Evolutionary conservation across 2,113 vertebrate species (phyloP).

Genomic region (Pteronura brasiliensis): DNA sequence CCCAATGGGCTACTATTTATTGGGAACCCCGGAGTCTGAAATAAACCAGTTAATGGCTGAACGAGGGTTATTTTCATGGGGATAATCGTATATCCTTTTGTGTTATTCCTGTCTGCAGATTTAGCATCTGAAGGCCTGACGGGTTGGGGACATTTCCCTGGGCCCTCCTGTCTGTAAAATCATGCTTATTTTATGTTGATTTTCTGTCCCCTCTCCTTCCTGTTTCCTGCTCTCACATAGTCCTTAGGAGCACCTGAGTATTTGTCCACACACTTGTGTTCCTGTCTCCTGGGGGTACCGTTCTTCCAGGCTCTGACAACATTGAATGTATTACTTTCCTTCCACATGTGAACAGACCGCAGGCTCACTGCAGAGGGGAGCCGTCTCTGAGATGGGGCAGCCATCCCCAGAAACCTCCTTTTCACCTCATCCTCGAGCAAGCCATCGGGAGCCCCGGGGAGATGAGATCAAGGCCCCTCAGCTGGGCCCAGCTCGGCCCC

Average conservation of each 20-base stretch:
- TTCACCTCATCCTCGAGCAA: neutral
- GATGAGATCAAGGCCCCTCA: neutral
- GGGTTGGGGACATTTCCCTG: rapidly evolving
- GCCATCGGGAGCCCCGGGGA: neutral
- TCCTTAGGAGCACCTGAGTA: neutral
- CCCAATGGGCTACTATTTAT: no score
- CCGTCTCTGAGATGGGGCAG: rapidly evolving
- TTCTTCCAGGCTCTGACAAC: neutral
- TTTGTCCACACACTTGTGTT: rapidly evolving
- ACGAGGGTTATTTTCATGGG: neutral
- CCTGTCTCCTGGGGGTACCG: neutral
- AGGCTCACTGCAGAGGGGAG: neutral
- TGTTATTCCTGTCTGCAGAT: neutral
- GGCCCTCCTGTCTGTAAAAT: neutral
- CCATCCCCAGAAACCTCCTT: rapidly evolving
- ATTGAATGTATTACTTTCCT: neutral
- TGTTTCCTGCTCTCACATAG: no score
- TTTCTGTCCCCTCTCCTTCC: neutral
- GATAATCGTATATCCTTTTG: neutral
- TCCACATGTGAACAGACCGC: neutral
- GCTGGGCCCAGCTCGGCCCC: neutral
- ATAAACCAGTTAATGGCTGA: neutral
- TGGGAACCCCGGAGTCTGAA: neutral
- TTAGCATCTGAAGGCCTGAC: neutral
- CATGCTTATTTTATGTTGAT: neutral